A percentile compares a stretch with the other conserved stretches of the same genome.
These are phyloP conservation scores for Gorsachius goisagi DNA, from an alignment of 2,113 vertebrate genomes.

Conservation along the genomic window DNA sequence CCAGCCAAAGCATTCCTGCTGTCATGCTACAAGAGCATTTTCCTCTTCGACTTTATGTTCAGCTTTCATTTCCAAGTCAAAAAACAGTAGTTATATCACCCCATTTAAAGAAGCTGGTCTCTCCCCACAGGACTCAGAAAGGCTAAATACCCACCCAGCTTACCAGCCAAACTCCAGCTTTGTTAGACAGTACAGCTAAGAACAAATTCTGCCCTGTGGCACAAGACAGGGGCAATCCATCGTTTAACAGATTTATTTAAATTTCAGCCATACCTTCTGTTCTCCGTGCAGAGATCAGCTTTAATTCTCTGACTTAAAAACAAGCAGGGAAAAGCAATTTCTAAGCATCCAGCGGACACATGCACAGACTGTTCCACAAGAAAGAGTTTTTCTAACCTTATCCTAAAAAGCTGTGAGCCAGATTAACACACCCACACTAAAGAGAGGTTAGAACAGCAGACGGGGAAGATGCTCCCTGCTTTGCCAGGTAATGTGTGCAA, in stretches of 20 bases:
- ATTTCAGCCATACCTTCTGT: not conserved
- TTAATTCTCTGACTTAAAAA: not conserved
- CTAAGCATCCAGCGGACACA: not conserved
- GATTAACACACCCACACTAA: not conserved
- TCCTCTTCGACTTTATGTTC: not conserved
- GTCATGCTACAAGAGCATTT: not conserved
- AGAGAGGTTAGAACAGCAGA: not conserved
- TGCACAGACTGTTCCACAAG: not conserved
- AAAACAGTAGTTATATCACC: not conserved
- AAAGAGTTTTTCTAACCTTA: conserved; percentile 7
- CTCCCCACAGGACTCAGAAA: not conserved
- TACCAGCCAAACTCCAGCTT: not conserved
- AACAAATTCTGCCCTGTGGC: not conserved
- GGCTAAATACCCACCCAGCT: not conserved
- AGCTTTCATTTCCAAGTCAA: not conserved
- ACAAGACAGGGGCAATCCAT: not conserved
- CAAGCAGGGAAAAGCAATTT: not conserved
- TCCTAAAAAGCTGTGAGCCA: not conserved
- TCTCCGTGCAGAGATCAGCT: not conserved
- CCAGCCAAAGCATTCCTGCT: not conserved
- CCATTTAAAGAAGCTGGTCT: not conserved
- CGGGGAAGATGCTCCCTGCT: not conserved
- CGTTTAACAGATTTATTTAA: not conserved
- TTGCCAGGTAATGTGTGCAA: not conserved
- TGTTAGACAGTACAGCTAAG: not conserved